Percentiles rank a stretch among this genome's conserved stretches.
phyloP scores from a whole-genome alignment of 2,113 vertebrate species.

The Carassius carassius region DNA sequence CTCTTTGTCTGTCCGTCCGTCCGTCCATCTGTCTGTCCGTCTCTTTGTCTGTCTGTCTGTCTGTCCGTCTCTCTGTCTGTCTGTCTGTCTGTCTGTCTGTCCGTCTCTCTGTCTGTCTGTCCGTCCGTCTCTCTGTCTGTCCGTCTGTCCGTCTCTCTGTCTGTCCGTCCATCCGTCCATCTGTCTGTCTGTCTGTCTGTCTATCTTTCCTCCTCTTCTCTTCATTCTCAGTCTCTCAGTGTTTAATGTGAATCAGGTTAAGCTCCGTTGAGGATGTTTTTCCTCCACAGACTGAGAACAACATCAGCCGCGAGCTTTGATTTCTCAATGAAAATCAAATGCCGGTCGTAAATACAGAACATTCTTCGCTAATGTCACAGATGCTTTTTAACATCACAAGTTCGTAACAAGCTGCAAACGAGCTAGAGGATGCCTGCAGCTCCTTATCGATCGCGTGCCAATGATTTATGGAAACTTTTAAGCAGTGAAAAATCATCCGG shows the following conservation, averaged over 20 bases:
- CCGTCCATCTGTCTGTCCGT: no score
- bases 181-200: no score
- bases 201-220: not conserved
- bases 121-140: not conserved
- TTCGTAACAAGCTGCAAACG: slow-evolving; percentile 42
- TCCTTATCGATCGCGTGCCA: not conserved
- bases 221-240: not conserved
- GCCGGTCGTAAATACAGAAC: not conserved
- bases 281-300: slow-evolving; percentile 35
- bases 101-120: no score
- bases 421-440: slow-evolving; percentile 16
- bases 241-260: not conserved
- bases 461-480: slow-evolving; percentile 50
- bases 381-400: slow-evolving; percentile 31
- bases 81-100: no score
- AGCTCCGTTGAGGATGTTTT: slow-evolving; percentile 45
- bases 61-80: no score
- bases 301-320: not conserved
- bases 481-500: no score
- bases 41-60: no score
- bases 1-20: no score
- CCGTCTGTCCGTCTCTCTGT: no score
- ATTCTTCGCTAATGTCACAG: slow-evolving; percentile 33
- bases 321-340: slow-evolving; percentile 32
- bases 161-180: accelerated